Percentiles rank a stretch among this genome's conserved stretches.
Conservation (phyloP, 2,113 vertebrate species). For the Gallinago undulata region DNA sequence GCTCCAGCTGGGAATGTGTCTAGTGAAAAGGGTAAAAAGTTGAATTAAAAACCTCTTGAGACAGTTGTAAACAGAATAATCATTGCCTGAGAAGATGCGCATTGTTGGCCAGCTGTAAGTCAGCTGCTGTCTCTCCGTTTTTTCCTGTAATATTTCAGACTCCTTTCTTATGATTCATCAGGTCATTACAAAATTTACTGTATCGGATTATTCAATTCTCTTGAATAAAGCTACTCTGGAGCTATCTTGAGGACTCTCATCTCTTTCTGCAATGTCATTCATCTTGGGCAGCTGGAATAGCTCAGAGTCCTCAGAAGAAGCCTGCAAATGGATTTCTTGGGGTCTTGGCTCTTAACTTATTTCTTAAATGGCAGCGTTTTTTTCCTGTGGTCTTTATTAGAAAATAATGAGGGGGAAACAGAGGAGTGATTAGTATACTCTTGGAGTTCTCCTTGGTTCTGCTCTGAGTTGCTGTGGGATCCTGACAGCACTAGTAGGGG, state of each 20-base stretch:
- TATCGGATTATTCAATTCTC: constrained; percentile 1
- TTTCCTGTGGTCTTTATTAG: neutral
- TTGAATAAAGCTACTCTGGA: neutral
- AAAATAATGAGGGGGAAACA: neutral
- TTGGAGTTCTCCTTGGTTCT: neutral
- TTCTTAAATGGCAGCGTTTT: neutral
- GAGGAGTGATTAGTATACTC: neutral
- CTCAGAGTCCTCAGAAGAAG: neutral
- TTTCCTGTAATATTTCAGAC: neutral
- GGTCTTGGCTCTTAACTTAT: neutral
- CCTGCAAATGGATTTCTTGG: neutral
- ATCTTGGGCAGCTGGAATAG: neutral
- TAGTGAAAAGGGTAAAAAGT: constrained; percentile 17
- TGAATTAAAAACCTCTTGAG: constrained; percentile 8
- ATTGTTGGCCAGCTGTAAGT: neutral
- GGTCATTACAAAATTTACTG: neutral
- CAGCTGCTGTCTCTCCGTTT: neutral
- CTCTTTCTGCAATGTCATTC: neutral
- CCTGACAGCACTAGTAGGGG: neutral
- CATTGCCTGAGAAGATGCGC: neutral
- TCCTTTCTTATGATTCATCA: neutral
- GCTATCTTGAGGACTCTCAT: neutral
- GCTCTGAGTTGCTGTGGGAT: neutral
- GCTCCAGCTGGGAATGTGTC: neutral
- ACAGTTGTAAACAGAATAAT: neutral